Base-by-base conservation (phyloP, 2,888 invertebrate species). In the Xylocampa areola region DNA sequence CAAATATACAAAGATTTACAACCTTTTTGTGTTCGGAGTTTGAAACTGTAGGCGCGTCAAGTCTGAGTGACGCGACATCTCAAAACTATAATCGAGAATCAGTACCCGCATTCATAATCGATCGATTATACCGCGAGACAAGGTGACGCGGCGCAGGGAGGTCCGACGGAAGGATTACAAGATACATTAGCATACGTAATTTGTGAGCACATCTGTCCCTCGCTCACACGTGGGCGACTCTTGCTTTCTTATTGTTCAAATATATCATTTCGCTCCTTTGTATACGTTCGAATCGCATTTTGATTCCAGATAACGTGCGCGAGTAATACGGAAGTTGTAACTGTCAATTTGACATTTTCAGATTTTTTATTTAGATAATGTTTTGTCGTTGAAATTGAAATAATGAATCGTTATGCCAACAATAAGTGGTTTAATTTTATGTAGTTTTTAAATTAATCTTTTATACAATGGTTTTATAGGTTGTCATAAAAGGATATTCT, bases 151-250 rank as follows among this genome's bases (percentile, higher is more conserved):
- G 67, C 72, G 62, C 82, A 74, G 85, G 89, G 91, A 89, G 90
- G 93, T 91, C 92, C 87, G 86, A 86, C 90, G 88, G 89, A 91
- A 91, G 91, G 90, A 91, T 92, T 89, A 88, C 90, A 86, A 84
- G 80, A 72, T 73, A 84, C 87, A 93, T 93, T 94, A 90, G 80
- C 93, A 93, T 94, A 92, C 89, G 88, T 92, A 92, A 93, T 92
- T 89, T 85, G 87, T 87, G 88, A 87, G 82, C 83, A 86, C 87
- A 89, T 85, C 87, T 89, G 88, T 81, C 82, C 80, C 75, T 48
- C 69, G 60, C 75, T 53, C 55, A 73, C 80, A 83, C 85, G 89
- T 89, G 90, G 88, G 90, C 87, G 89, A 84, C 77, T 79, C 80
- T 83, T 81, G 84, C 84, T 86, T 86, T 89, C 86, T 85, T 87